These are phyloP conservation scores for Sipunculus nudus DNA, from an alignment of 2,888 invertebrate species.

Conservation along the genomic window DNA sequence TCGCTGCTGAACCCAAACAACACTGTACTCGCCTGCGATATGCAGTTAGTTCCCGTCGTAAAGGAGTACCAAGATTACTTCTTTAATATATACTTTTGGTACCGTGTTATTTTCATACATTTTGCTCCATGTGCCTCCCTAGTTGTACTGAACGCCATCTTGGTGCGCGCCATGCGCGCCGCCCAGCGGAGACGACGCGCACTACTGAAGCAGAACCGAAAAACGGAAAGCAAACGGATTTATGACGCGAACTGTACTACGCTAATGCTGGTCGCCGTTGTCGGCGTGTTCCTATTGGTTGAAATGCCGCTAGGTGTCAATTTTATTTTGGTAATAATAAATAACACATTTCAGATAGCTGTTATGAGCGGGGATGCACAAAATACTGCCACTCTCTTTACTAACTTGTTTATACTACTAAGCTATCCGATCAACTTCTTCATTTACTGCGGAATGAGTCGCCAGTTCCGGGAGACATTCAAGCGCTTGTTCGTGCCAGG, in stretches of 20 bases:
- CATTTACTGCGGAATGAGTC: slow-evolving; percentile 95
- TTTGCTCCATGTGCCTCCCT: slow-evolving; percentile 87
- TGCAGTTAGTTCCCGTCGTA: slow-evolving; percentile 13
- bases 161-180: slow-evolving; percentile 85
- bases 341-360: slow-evolving; percentile 48
- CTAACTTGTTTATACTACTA: slow-evolving; percentile 90
- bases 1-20: slow-evolving; percentile 61
- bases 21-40: slow-evolving; percentile 46
- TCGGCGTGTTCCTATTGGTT: slow-evolving; percentile 68
- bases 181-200: slow-evolving; percentile 83
- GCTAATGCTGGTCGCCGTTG: slow-evolving; percentile 67
- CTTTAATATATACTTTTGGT: slow-evolving; percentile 79
- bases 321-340: slow-evolving; percentile 79
- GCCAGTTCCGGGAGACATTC: slow-evolving; percentile 94
- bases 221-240: slow-evolving; percentile 60
- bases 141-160: slow-evolving; percentile 85
- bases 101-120: slow-evolving; percentile 91
- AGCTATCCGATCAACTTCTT: slow-evolving; percentile 95
- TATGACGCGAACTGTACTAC: slow-evolving; percentile 65
- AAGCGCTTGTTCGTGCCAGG: slow-evolving; percentile 81
- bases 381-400: slow-evolving; percentile 69
- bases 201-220: slow-evolving; percentile 78
- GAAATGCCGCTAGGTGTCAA: slow-evolving; percentile 68
- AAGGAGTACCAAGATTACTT: slow-evolving; percentile 32
- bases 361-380: slow-evolving; percentile 38